A percentile compares a stretch with the other conserved stretches of the same genome.
phyloP scores from a whole-genome alignment of 2,113 vertebrate genomes.

The Saimiri boliviensis region DNA sequence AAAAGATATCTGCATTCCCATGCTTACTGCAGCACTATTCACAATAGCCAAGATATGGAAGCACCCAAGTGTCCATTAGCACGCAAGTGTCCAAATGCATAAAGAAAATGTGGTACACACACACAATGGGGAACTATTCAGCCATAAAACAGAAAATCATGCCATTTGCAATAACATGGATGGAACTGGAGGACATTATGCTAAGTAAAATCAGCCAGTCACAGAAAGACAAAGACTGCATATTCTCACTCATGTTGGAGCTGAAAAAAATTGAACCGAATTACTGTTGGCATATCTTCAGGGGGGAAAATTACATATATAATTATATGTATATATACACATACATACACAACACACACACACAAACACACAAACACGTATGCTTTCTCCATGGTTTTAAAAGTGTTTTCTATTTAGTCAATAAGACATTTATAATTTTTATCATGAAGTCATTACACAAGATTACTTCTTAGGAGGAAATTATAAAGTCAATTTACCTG shows the following conservation, averaged over 20 bases:
- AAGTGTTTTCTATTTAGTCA: neutral
- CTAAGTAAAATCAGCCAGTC: neutral
- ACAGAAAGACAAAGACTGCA: neutral
- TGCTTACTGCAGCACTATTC: neutral
- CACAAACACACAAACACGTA: neutral
- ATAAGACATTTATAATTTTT: neutral
- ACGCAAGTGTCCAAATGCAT: neutral
- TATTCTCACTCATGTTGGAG: neutral
- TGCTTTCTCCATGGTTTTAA: neutral
- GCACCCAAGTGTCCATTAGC: neutral
- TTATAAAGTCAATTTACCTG: neutral
- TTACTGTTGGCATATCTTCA: neutral
- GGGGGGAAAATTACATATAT: neutral
- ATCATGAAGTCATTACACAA: neutral
- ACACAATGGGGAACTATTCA: neutral
- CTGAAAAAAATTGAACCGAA: neutral
- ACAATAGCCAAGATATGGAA: neutral
- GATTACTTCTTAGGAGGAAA: neutral
- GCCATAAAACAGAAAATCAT: neutral
- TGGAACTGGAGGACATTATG: neutral
- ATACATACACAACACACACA: neutral
- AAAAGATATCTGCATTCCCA: neutral
- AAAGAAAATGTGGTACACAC: neutral
- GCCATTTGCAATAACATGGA: neutral
- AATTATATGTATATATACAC: neutral